Evolutionary conservation across 2,888 invertebrate genomes (phyloP).

Genomic region (Metalampra italica): DNA sequence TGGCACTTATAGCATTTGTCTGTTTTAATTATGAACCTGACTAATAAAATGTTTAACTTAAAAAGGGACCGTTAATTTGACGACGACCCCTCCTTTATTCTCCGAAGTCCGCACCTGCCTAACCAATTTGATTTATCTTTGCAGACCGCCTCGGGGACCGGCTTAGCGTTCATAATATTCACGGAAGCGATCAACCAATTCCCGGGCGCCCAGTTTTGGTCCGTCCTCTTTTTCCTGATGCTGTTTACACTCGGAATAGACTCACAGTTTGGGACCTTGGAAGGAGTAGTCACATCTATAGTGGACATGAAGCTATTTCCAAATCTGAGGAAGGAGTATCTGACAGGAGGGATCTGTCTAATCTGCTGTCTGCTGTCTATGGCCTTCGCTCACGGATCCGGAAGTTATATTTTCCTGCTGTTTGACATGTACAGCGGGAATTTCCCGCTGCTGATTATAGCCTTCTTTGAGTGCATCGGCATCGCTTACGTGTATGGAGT

Average conservation of each 20-base stretch:
- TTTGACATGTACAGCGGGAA: constrained; percentile 97
- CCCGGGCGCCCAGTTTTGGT: constrained; percentile 97
- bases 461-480: constrained; percentile 94
- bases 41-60: no score
- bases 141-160: constrained; percentile 97
- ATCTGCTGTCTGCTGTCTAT: constrained; percentile 91
- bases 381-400: constrained; percentile 94
- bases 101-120: no score
- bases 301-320: constrained; percentile 97
- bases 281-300: constrained; percentile 96
- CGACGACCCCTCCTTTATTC: no score
- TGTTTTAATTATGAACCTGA: no score
- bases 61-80: no score
- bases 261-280: constrained; percentile 96
- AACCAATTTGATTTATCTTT: constrained; percentile 28
- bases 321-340: constrained; percentile 91
- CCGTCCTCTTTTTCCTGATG: constrained; percentile 97
- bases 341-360: constrained; percentile 89
- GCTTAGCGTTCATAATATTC: constrained; percentile 97
- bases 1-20: no score
- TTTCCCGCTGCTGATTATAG: constrained; percentile 94
- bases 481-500: constrained; percentile 97
- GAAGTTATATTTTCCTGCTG: constrained; percentile 94
- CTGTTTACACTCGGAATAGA: constrained; percentile 97
- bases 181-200: constrained; percentile 99